Base-by-base conservation (phyloP, 2,797 vertebrate genomes). In the Poeciliopsis paucimaculata region DNA sequence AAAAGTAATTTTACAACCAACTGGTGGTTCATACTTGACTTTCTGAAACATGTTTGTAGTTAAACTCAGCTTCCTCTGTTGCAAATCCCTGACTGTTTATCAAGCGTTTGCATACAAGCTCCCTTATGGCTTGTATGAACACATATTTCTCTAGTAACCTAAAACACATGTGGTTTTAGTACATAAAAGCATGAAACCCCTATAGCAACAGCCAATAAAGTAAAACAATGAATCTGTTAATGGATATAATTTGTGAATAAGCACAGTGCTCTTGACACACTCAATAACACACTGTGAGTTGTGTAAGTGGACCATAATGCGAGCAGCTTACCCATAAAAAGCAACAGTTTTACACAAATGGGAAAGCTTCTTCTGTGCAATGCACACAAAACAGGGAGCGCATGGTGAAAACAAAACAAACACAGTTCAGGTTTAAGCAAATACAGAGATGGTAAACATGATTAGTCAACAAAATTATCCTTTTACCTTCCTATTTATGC, bases 261-360 rank as follows among this genome's bases (percentile, higher is more conserved):
- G 28, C 53, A 43, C 26, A 31, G 36, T 43, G 13, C 36, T 55
- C 51, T 57, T 43, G 51, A 16, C 34, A 55, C 51, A 72, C 73
- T 43, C 26, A 41, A 43, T 11, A 43, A 43, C 53, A 60, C 39
- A 60, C 26, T 12, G 26, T 15, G 36, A 43, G 41, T 75, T 71
- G 23, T 45, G 68, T 71, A 71, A 71, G 41, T 45, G 41, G 43
- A 18, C n/a, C 43, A 46, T 46, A 72, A 46, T 72, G 68, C n/a
- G 28, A 72, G 68, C 43, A 46, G 41, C 68, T 16, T 72, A 45
- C 43, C 10, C 68, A 72, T 72, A 72, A 72, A 71, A 72, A 72
- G 12, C 16, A 46, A 72, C 26, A 46, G 68, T 72, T 72, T 72
- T 46, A 46, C n/a, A 72, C 41, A 72, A 72, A 72, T 46, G 15